Evolutionary conservation across 2,888 invertebrate genomes (phyloP), one percentile per base, ranked within the genome.

Genomic region (Oscheius myriophilus): DNA sequence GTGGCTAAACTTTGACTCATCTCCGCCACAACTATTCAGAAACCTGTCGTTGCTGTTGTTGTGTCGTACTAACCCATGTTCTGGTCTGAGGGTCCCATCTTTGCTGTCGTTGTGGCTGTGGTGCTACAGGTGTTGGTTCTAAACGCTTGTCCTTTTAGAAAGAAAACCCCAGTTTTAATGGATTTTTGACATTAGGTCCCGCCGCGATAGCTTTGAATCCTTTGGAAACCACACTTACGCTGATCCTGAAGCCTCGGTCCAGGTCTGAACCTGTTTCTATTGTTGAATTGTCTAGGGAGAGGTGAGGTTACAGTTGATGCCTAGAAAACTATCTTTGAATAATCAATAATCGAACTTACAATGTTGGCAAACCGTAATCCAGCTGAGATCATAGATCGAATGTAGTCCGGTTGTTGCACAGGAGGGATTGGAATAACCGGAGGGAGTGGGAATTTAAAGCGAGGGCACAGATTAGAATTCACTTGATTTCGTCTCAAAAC

Each of bases 371-470:
- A 65, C 1, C 54, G 43, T 21, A 25, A 23, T 25, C 67, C 67
- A 58, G 46, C 67, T 9, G 39, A n/a, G 11, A 67, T 58, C 33
- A 67, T 21, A 14, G 25, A n/a, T 41, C 58, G 46, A 6, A 67
- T 51, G 39, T 49, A 57, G n/a, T 49, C 51, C 2, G 67, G 46
- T 33, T 14, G n/a, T 39, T 39, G 16, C 9, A 55, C 26, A 46
- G 67, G 67, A 16, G 45, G 46, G 12, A 58, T 49, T 39, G 67
- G 67, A 21, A 67, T 25, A 12, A 53, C 43, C 18, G 52, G 51
- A 41, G 52, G 63, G 3, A 53, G 12, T 7, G 54, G 49, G 26
- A 67, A 67, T 18, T 43, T 21, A 16, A 58, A 49, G 16, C 58
- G 57, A 16, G 58, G 67, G 45, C 67, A 67, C 12, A 21, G 23